Evolutionary conservation across 2,113 vertebrate species (phyloP), one percentile per base, ranked within the genome.

Genomic region (Neodontobutis hainanensis): DNA sequence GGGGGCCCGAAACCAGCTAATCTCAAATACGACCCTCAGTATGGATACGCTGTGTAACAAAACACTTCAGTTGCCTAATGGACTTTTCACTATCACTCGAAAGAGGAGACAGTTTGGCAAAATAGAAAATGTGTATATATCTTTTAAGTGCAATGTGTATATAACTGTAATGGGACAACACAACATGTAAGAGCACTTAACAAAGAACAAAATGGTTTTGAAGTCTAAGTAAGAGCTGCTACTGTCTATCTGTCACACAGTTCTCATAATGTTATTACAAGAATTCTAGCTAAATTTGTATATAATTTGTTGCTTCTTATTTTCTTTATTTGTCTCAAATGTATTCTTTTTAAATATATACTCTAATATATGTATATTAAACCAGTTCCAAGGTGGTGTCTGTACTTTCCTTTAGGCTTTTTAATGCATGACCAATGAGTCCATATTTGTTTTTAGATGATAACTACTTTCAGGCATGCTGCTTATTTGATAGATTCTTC

Each of bases 1-100:
- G 42, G n/a, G 4, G 45, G 2, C 8, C 15, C n/a, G 5, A 65
- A 3, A 3, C 42, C 50, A 3, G 2, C 62, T 8, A 6, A 45
- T 1, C 73, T 85, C n/a, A 67, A 60, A 6, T 94, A 93, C 3
- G 88, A 90, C 86, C 88, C 74, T 44, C 52, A 2, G 61, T 93
- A 88, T 1, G 92, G 93, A 66, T 93, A 89, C 57, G 53, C 92
- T 0, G 93, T 94, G 55, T 94, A 78, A 84, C 38, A 5, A 2
- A 27, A 12, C 36, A 11, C 36, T 5, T 35, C 47, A 45, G 7
- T 19, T 1, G 3, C 40, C 2, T 61, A 5, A 61, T 4, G 34
- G 59, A 53, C 42, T 56, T 53, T 65, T 51, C 61, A 38, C 46
- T 40, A 47, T 66, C 34, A 43, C 48, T 55, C 6, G 44, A 3